phyloP scores from a whole-genome alignment of 1,140 invertebrate species.

The Drosophila repletoides region DNA sequence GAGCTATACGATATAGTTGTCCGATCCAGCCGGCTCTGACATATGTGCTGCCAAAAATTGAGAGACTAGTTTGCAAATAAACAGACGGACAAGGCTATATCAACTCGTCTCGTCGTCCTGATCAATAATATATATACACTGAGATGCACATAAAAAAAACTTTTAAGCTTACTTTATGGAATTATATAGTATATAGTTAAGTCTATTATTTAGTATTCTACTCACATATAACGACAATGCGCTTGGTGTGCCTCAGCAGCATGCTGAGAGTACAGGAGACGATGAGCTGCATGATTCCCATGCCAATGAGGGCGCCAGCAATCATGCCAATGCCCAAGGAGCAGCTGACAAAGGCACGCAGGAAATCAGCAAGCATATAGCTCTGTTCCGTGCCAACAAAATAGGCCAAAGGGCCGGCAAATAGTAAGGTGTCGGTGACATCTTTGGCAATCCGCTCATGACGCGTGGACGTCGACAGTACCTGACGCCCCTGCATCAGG shows the following conservation, averaged over 20 bases:
- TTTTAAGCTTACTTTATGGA: too few relatives aligned
- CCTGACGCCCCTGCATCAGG: slow-evolving; percentile 76
- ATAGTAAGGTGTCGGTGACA: slow-evolving; percentile 82
- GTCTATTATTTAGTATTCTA: too few relatives aligned
- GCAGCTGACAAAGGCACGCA: slow-evolving; percentile 84
- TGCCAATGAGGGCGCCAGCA: slow-evolving; percentile 85
- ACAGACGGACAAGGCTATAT: too few relatives aligned
- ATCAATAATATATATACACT: too few relatives aligned
- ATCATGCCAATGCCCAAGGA: slow-evolving; percentile 85
- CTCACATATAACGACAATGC: slow-evolving; percentile 86
- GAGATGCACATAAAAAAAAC: too few relatives aligned
- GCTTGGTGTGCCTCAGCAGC: slow-evolving; percentile 85
- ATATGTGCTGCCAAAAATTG: too few relatives aligned
- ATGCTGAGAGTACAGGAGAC: slow-evolving; percentile 87
- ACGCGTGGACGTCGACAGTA: slow-evolving; percentile 53
- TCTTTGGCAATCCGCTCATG: slow-evolving; percentile 64
- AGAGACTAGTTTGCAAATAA: too few relatives aligned
- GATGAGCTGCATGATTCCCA: slow-evolving; percentile 86
- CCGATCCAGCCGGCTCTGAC: too few relatives aligned
- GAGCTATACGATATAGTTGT: too few relatives aligned
- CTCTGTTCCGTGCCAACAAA: slow-evolving; percentile 88
- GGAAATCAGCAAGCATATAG: slow-evolving; percentile 87
- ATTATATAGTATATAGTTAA: too few relatives aligned
- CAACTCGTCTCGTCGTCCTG: too few relatives aligned
- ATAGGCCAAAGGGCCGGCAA: slow-evolving; percentile 85